Evolutionary conservation across 92 coral and sea anemone species (phyloP).

Genomic region (Pocillopora grandis): DNA sequence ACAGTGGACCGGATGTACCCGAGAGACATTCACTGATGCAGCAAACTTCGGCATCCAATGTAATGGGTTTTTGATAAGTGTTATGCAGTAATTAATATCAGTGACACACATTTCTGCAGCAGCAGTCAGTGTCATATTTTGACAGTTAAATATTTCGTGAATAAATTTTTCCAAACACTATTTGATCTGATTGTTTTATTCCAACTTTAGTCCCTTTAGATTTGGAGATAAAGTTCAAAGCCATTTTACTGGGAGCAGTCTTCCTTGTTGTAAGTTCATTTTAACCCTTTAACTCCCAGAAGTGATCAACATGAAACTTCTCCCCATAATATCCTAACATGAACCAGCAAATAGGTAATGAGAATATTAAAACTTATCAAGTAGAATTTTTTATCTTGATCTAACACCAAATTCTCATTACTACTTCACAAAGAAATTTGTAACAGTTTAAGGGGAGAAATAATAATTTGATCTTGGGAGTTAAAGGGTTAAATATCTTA

Average conservation of each 20-base stretch:
- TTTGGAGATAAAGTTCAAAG: conserved; percentile 83
- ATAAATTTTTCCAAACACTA: no score
- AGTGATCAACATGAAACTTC: not conserved
- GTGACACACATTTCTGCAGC: not conserved
- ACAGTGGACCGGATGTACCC: conserved; percentile 84
- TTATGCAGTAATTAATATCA: not conserved
- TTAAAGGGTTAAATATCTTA: no score
- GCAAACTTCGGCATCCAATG: conserved; percentile 86
- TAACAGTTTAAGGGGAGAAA: no score
- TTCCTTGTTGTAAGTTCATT: conserved; percentile 80
- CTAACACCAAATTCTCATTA: no score
- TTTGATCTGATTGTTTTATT: not conserved
- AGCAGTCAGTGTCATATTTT: no score
- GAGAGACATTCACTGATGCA: conserved; percentile 90
- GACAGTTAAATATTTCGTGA: no score
- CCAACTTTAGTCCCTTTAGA: conserved; percentile 80
- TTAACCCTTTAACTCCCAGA: not conserved
- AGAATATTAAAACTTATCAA: no score
- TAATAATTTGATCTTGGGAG: no score
- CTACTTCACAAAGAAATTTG: no score
- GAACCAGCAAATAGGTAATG: no score
- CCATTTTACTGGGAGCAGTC: conserved; percentile 80
- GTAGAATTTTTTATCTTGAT: no score
- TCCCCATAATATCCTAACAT: no score
- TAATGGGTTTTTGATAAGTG: conserved; percentile 30